Evolutionary conservation across 2,797 vertebrate genomes (phyloP).

Genomic region (Gallinago stenura): DNA sequence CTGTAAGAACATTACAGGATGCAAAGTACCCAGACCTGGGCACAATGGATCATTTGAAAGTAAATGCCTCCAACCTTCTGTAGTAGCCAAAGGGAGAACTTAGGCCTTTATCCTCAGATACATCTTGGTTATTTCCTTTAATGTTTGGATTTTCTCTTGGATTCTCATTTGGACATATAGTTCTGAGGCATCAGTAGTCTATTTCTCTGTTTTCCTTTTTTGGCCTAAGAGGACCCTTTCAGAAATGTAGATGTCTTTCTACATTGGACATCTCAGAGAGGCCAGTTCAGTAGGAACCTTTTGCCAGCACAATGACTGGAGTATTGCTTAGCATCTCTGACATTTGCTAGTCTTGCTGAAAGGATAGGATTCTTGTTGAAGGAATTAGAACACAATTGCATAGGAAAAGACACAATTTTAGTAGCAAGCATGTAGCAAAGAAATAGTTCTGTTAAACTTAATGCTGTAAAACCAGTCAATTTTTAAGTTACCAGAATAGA

Average conservation of each 20-base stretch:
- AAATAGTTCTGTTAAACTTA: not conserved
- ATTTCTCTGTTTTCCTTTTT: not conserved
- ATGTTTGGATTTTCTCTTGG: not conserved
- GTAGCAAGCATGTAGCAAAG: not conserved
- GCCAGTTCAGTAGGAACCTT: not conserved
- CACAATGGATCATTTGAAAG: not conserved
- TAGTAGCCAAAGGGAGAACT: not conserved
- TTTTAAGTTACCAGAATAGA: not conserved
- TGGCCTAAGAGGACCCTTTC: not conserved
- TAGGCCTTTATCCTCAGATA: not conserved
- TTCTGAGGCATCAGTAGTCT: not conserved
- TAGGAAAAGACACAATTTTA: not conserved
- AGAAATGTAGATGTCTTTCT: not conserved
- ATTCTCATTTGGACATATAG: not conserved
- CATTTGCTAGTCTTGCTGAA: not conserved
- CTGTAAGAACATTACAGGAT: not conserved
- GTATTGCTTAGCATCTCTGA: not conserved
- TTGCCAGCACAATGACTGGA: not conserved
- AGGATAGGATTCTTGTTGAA: not conserved
- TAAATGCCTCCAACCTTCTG: not conserved
- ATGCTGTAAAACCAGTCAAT: not conserved
- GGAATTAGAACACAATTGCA: not conserved
- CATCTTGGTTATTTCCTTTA: not conserved
- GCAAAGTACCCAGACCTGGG: not conserved
- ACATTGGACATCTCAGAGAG: not conserved